Conservation (phyloP, 1,140 invertebrate species). For the Trissolcus basalis region DNA sequence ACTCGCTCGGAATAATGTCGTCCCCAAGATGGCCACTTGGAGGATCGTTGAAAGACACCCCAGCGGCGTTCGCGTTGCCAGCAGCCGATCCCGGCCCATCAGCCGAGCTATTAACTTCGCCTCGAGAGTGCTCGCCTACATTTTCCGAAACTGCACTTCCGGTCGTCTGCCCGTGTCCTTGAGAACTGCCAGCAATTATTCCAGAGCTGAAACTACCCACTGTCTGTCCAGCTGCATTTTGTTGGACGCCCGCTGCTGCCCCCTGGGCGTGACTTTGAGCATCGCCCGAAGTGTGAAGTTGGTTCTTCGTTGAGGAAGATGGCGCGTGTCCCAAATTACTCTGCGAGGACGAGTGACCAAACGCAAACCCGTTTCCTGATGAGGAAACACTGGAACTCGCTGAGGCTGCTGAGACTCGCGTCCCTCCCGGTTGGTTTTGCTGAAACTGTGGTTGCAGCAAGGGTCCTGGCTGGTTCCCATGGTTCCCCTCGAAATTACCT, state of each 20-base stretch:
- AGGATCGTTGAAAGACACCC: slow-evolving; percentile 50
- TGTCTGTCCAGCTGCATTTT: slow-evolving; percentile 39
- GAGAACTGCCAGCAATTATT: slow-evolving; percentile 52
- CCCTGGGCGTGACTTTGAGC: slow-evolving; percentile 59
- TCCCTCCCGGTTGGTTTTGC: slow-evolving; percentile 15
- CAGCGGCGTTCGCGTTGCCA: slow-evolving; percentile 55
- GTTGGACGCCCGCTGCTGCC: slow-evolving; percentile 49
- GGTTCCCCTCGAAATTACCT: not conserved
- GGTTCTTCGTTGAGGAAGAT: slow-evolving; percentile 50
- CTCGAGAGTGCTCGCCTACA: slow-evolving; percentile 41
- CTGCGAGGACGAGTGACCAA: slow-evolving; percentile 59
- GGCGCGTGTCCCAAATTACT: slow-evolving; percentile 46
- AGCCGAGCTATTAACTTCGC: slow-evolving; percentile 50
- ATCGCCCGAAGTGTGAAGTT: slow-evolving; percentile 52
- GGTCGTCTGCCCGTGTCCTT: slow-evolving; percentile 46
- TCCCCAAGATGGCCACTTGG: slow-evolving; percentile 28
- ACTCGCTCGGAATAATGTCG: slow-evolving; percentile 58
- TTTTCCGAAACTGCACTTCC: slow-evolving; percentile 54
- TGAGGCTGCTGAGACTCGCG: slow-evolving; percentile 51
- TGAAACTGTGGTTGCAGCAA: not conserved
- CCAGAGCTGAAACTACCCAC: slow-evolving; percentile 60
- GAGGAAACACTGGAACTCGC: slow-evolving; percentile 56
- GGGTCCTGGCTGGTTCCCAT: not conserved
- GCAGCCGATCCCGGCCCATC: slow-evolving; percentile 36
- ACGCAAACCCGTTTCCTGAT: slow-evolving; percentile 52